phyloP scores from a whole-genome alignment of 2,113 vertebrate genomes.

The Elachura formosa region DNA sequence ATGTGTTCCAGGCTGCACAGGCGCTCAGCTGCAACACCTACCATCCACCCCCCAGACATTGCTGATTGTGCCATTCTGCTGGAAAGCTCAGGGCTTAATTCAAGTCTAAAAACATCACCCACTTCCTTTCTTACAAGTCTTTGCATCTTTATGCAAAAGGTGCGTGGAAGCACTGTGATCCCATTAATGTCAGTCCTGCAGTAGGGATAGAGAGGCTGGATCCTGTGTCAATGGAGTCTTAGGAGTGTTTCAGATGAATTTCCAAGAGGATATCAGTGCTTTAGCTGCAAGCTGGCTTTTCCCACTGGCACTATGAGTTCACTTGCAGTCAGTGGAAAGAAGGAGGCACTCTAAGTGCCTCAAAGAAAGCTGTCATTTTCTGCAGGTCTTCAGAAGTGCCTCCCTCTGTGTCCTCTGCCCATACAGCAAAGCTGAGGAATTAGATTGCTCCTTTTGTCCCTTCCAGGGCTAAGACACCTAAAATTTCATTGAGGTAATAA shows the following conservation, averaged over 20 bases:
- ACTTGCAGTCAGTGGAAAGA: background rate
- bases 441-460: background rate
- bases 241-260: background rate
- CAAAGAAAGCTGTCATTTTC: background rate
- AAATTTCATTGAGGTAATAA: background rate
- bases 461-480: background rate
- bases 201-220: background rate
- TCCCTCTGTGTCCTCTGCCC: background rate
- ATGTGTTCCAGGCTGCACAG: background rate
- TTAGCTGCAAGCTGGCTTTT: background rate
- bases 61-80: background rate
- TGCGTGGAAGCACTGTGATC: slow-evolving; percentile 13
- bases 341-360: background rate
- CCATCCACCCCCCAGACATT: background rate
- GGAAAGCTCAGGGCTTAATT: slow-evolving; percentile 4
- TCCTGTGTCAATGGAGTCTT: background rate
- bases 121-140: slow-evolving; percentile 15
- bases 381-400: background rate
- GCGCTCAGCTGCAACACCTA: background rate
- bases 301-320: background rate
- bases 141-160: slow-evolving; percentile 37
- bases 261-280: background rate
- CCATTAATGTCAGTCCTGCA: background rate
- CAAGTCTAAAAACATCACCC: slow-evolving; percentile 15
- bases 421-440: background rate